Evolutionary conservation across 2,113 vertebrate species (phyloP).

Genomic region (Garra rufa): DNA sequence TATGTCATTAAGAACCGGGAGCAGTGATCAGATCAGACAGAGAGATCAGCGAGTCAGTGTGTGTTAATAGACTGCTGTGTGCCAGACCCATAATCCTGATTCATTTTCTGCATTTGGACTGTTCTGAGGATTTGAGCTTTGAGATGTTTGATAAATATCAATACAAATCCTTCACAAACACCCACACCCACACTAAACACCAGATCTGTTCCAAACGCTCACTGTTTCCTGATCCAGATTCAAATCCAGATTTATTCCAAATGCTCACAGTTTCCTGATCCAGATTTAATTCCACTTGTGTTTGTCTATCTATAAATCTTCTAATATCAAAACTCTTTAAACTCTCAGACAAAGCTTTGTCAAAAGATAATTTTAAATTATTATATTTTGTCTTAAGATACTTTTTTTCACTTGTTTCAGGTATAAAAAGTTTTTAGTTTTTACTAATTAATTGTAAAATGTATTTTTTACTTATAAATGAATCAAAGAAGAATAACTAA

Average conservation of each 20-base stretch:
- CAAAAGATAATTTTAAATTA: too few species aligned
- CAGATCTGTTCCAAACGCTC: not conserved
- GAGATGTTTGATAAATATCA: not conserved
- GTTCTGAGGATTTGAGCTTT: not conserved
- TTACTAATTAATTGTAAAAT: too few species aligned
- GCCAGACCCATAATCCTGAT: slow-evolving; percentile 12
- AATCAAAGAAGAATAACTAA: too few species aligned
- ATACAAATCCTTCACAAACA: not conserved
- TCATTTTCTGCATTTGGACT: not conserved
- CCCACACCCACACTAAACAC: not conserved
- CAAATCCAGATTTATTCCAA: not conserved
- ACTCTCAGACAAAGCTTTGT: too few species aligned
- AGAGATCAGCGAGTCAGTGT: not conserved
- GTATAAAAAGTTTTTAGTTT: too few species aligned
- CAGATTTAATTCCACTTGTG: too few species aligned
- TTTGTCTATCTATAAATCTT: too few species aligned
- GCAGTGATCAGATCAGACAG: slow-evolving; percentile 21
- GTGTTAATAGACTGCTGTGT: slow-evolving; percentile 7
- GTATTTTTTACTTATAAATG: too few species aligned
- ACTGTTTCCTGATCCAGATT: not conserved
- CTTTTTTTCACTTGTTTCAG: too few species aligned
- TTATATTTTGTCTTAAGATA: too few species aligned
- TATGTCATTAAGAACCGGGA: not conserved
- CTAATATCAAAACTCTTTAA: too few species aligned
- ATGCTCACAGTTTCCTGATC: not conserved